Percentiles rank a stretch among this genome's conserved stretches.
Evolutionary conservation across 2,797 vertebrate genomes (phyloP).

Genomic region (Sternarchorhynchus goeldii): DNA sequence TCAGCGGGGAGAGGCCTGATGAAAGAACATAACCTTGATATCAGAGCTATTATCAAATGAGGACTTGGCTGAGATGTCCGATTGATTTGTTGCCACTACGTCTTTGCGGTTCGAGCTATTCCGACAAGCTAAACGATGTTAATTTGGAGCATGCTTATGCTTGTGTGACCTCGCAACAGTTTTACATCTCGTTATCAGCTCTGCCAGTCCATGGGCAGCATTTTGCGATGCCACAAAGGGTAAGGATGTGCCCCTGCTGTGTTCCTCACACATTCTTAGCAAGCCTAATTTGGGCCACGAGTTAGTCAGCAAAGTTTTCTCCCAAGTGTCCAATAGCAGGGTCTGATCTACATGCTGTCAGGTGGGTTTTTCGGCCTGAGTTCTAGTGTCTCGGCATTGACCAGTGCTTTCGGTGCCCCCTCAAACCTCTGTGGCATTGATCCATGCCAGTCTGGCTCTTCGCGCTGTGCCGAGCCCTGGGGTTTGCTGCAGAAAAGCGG

Average conservation of each 20-base stretch:
- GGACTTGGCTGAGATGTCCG: not conserved
- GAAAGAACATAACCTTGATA: not conserved
- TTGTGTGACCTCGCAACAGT: not conserved
- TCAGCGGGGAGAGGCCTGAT: not conserved
- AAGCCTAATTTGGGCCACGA: not conserved
- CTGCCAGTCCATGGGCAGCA: not conserved
- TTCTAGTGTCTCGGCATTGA: constrained; percentile 75
- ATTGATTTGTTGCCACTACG: too few relatives aligned
- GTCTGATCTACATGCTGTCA: constrained; percentile 15
- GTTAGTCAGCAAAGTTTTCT: constrained; percentile 3
- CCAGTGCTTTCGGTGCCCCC: constrained; percentile 62
- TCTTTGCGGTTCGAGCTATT: too few relatives aligned
- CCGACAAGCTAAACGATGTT: too few relatives aligned
- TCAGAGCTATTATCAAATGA: not conserved
- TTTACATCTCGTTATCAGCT: not conserved
- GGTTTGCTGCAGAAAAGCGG: constrained; percentile 57
- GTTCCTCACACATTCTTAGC: not conserved
- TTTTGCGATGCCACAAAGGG: not conserved
- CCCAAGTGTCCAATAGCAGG: not conserved
- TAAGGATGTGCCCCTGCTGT: not conserved
- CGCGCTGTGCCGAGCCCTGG: constrained; percentile 67
- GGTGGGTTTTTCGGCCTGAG: constrained; percentile 11
- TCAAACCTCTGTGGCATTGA: constrained; percentile 60
- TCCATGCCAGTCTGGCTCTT: constrained; percentile 66
- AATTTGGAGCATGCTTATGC: too few relatives aligned